These are phyloP conservation scores for Engraulis encrasicolus DNA, from an alignment of 2,113 vertebrate species.

Conservation along the genomic window DNA sequence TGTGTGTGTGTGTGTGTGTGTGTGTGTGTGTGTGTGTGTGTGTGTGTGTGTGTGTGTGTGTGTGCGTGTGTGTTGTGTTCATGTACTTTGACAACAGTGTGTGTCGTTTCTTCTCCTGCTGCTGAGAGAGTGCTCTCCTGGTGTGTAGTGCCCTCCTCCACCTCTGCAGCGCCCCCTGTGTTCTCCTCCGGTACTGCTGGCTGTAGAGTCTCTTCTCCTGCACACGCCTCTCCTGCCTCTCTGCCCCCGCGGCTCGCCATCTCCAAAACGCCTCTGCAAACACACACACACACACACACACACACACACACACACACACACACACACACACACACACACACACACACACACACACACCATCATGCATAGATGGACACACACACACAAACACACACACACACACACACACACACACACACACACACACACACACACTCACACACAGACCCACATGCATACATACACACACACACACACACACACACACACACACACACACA, in stretches of 20 bases:
- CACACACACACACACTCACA: neutral
- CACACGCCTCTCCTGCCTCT: neutral
- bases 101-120: neutral
- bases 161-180: constrained; percentile 23
- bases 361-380: no score
- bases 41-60: neutral
- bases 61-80: neutral
- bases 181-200: constrained; percentile 41
- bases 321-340: neutral
- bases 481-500: no score
- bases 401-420: neutral
- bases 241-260: constrained; percentile 17
- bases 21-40: neutral
- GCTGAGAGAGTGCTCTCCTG: constrained; percentile 4
- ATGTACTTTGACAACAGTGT: constrained; percentile 27
- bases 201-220: constrained; percentile 16
- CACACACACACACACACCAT: no score
- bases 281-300: no score
- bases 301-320: neutral
- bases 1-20: neutral
- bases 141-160: neutral
- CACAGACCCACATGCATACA: no score
- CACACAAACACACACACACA: no score
- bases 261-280: constrained; percentile 40
- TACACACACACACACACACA: no score